A percentile compares a stretch with the other conserved stretches of the same genome.
Conservation (phyloP, 2,797 vertebrate species). For the Miichthys miiuy region DNA sequence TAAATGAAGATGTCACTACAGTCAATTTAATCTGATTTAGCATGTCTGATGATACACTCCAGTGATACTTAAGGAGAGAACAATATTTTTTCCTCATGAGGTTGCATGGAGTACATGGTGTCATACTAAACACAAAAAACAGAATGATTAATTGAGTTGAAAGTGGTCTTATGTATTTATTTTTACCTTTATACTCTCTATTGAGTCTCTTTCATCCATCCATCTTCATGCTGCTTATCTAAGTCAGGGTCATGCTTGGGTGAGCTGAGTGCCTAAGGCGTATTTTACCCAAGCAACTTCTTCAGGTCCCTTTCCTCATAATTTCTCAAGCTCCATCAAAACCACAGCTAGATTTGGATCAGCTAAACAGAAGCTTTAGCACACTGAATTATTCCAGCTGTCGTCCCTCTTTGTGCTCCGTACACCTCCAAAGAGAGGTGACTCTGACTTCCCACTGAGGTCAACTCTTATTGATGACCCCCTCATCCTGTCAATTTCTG, state of each 20-base stretch:
- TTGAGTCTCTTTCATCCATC: conserved; percentile 5
- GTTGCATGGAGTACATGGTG: background rate
- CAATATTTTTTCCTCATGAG: background rate
- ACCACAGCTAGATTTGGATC: conserved; percentile 17
- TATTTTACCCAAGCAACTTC: conserved; percentile 44
- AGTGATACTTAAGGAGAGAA: background rate
- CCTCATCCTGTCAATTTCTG: conserved; percentile 27
- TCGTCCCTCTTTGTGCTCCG: background rate
- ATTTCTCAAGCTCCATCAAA: conserved; percentile 49
- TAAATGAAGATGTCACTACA: conserved; percentile 25
- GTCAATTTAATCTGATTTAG: conserved; percentile 12
- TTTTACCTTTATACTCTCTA: background rate
- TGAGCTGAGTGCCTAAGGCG: conserved; percentile 24
- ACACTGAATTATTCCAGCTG: conserved; percentile 46
- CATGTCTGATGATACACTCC: background rate
- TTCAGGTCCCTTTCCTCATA: conserved; percentile 42
- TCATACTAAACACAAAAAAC: background rate
- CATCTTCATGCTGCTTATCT: conserved; percentile 26
- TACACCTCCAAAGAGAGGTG: conserved; percentile 24
- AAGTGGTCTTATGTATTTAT: background rate
- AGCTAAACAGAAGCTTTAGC: conserved; percentile 53
- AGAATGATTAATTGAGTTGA: background rate
- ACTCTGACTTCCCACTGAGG: conserved; percentile 14
- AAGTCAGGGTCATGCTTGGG: conserved; percentile 33
- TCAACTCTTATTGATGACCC: conserved; percentile 44